These are phyloP conservation scores for Oenanthe oenanthe DNA, from an alignment of 2,113 vertebrate species.

Conservation along the genomic window DNA sequence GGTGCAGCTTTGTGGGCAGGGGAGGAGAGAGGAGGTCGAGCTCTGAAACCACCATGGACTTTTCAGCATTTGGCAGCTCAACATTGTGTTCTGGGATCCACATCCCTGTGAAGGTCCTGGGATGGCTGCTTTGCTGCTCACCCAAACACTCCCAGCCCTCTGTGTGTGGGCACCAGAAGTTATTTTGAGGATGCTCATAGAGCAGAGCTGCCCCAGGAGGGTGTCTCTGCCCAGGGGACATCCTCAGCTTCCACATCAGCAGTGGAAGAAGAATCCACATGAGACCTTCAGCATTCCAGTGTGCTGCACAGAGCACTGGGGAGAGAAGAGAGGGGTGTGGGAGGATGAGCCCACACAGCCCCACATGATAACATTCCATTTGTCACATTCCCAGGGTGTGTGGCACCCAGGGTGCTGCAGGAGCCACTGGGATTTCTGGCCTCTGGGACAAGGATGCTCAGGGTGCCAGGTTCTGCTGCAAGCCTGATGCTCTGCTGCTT, in stretches of 20 bases:
- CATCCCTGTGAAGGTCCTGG: background rate
- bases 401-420: background rate
- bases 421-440: background rate
- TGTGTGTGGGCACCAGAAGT: background rate
- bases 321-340: background rate
- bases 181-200: background rate
- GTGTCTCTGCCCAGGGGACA: background rate
- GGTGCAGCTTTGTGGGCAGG: background rate
- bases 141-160: background rate
- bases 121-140: fast-evolving
- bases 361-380: background rate
- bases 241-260: background rate
- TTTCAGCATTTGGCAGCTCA: background rate
- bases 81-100: background rate
- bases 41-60: background rate
- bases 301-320: background rate
- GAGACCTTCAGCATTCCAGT: background rate
- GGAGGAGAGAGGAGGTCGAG: background rate
- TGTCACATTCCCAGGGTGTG: background rate
- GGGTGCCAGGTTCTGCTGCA: background rate
- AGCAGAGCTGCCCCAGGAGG: background rate
- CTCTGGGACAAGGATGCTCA: background rate
- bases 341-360: background rate
- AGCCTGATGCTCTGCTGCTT: conserved; percentile 18
- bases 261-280: background rate